A percentile compares a stretch with the other conserved stretches of the same genome.
These are phyloP conservation scores for Brachionus manjavacas DNA, from an alignment of 1,140 invertebrate genomes.

Conservation along the genomic window DNA sequence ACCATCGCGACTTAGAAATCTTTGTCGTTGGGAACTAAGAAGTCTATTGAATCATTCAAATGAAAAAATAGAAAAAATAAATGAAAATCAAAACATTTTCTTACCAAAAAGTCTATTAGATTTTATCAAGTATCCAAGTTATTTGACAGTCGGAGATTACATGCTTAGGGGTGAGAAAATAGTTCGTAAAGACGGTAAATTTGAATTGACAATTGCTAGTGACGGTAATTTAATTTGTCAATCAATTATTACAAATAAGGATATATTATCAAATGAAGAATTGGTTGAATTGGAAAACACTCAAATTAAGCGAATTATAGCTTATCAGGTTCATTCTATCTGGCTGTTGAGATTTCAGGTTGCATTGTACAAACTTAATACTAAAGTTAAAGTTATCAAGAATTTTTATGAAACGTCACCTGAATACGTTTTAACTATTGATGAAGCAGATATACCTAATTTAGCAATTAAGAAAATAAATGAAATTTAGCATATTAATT, in stretches of 20 bases:
- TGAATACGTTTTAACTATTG: neutral
- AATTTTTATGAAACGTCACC: conserved; percentile 17
- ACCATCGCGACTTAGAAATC: neutral
- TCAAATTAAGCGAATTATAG: neutral
- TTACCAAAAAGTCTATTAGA: neutral
- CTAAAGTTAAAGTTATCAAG: neutral
- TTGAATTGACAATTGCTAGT: neutral
- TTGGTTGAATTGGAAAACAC: neutral
- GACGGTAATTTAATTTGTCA: neutral
- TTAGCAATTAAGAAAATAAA: neutral
- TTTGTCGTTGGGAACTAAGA: neutral
- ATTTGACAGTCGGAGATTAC: neutral
- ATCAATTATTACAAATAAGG: neutral
- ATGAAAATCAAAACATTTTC: neutral
- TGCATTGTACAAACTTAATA: neutral
- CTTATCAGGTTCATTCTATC: neutral
- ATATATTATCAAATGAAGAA: neutral
- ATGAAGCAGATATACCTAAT: conserved; percentile 20
- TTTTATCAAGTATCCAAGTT: conserved; percentile 22
- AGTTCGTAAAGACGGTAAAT: neutral
- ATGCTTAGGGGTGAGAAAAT: conserved; percentile 9
- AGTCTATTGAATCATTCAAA: neutral
- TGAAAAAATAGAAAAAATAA: conserved; percentile 4
- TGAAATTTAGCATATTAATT: neutral
- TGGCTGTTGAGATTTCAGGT: conserved; percentile 2